Evolutionary conservation across 2,113 vertebrate genomes (phyloP).

Genomic region (Hippocampus mohnikei): DNA sequence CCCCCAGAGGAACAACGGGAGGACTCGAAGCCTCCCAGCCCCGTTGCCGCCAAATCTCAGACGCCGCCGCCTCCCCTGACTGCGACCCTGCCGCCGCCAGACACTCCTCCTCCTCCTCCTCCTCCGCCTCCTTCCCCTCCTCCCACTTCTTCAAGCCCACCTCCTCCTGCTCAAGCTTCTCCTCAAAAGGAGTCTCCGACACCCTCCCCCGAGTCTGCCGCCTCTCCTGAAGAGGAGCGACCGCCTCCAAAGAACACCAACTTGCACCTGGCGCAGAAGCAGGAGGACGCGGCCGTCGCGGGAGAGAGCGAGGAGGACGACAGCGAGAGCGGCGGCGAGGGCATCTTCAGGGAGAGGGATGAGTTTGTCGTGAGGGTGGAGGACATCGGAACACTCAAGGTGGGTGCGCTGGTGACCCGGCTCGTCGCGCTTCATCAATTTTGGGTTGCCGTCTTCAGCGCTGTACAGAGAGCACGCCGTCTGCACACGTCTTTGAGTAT

Average conservation of each 20-base stretch:
- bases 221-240: slow-evolving; percentile 65
- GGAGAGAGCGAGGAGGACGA: slow-evolving; percentile 89
- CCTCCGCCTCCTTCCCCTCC: slow-evolving; percentile 14
- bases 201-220: slow-evolving; percentile 58
- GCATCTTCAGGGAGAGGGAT: slow-evolving; percentile 87
- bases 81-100: slow-evolving; percentile 29
- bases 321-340: slow-evolving; percentile 85
- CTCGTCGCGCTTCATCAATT: too few relatives aligned
- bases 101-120: slow-evolving; percentile 36
- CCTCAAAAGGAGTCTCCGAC: slow-evolving; percentile 52
- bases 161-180: slow-evolving; percentile 39
- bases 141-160: slow-evolving; percentile 25
- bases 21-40: slow-evolving; percentile 45
- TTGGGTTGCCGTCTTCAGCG: too few relatives aligned
- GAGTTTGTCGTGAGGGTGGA: slow-evolving; percentile 90
- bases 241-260: slow-evolving; percentile 71
- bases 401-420: slow-evolving; percentile 33
- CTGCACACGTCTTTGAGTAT: too few relatives aligned
- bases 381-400: slow-evolving; percentile 86
- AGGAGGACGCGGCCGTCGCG: slow-evolving; percentile 84
- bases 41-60: slow-evolving; percentile 41
- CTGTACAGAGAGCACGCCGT: too few relatives aligned
- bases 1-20: slow-evolving; percentile 66
- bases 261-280: slow-evolving; percentile 87
- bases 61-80: slow-evolving; percentile 29